Conservation (phyloP, 1,140 invertebrate species). For the Aphidius gifuensis region DNA sequence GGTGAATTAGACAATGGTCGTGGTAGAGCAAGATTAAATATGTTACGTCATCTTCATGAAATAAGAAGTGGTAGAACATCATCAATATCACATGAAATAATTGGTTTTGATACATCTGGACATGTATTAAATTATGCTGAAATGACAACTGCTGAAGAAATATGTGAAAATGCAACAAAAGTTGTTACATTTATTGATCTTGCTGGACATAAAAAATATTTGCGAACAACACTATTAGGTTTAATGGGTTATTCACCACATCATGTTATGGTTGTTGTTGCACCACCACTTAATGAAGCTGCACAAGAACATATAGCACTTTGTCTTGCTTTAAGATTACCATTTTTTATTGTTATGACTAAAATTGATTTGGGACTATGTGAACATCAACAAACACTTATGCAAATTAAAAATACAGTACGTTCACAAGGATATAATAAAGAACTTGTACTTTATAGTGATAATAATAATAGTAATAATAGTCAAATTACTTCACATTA, state of each 20-base stretch:
- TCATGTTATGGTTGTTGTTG: slow-evolving; percentile 89
- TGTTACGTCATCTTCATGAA: slow-evolving; percentile 95
- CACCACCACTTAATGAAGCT: slow-evolving; percentile 50
- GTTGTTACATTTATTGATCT: slow-evolving; percentile 94
- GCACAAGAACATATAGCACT: slow-evolving; percentile 80
- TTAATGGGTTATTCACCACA: slow-evolving; percentile 88
- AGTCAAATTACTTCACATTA: slow-evolving; percentile 57
- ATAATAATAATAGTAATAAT: slow-evolving; percentile 61
- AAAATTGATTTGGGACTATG: slow-evolving; percentile 78
- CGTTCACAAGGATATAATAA: slow-evolving; percentile 64
- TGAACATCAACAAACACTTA: slow-evolving; percentile 54
- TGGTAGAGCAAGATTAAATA: slow-evolving; percentile 89
- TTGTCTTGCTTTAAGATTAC: slow-evolving; percentile 79
- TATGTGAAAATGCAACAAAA: slow-evolving; percentile 86
- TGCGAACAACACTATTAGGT: slow-evolving; percentile 92
- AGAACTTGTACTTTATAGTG: slow-evolving; percentile 67
- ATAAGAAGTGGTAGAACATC: slow-evolving; percentile 94
- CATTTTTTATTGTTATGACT: slow-evolving; percentile 86
- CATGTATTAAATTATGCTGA: slow-evolving; percentile 77
- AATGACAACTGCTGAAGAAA: slow-evolving; percentile 89
- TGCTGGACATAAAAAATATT: slow-evolving; percentile 94
- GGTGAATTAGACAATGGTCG: slow-evolving; percentile 94
- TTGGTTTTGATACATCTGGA: slow-evolving; percentile 85
- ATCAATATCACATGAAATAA: slow-evolving; percentile 93
- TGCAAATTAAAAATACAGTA: slow-evolving; percentile 64